phyloP scores from a whole-genome alignment of 2,113 vertebrate genomes.

The Pristiophorus japonicus region DNA sequence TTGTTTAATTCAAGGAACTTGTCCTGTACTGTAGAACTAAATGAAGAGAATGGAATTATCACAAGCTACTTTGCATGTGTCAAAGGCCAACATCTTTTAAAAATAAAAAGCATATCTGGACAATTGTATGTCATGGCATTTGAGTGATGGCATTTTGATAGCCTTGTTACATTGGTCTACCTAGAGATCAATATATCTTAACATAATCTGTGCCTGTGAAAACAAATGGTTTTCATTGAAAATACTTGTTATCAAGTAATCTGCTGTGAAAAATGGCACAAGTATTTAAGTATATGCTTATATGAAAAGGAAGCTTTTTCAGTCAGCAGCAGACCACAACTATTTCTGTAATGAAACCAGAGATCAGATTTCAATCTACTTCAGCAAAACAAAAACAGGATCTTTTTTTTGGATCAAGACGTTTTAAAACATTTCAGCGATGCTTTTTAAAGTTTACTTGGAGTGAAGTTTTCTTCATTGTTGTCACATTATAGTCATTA shows the following conservation, averaged over 20 bases:
- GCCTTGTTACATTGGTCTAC: background rate
- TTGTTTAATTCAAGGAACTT: background rate
- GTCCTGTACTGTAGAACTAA: background rate
- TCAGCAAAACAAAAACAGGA: background rate
- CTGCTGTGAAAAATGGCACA: background rate
- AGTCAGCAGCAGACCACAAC: background rate
- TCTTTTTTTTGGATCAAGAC: background rate
- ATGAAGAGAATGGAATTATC: background rate
- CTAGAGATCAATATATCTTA: slow-evolving; percentile 8
- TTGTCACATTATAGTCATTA: background rate
- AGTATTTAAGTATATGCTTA: background rate
- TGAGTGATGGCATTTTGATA: slow-evolving; percentile 11
- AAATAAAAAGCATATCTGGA: slow-evolving; percentile 3
- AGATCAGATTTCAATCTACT: slow-evolving; percentile 14
- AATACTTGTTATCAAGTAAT: slow-evolving; percentile 10
- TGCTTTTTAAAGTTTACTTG: background rate
- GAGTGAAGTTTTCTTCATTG: background rate
- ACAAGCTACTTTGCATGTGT: background rate
- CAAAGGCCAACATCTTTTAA: background rate
- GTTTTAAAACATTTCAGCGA: background rate
- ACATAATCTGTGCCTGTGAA: background rate
- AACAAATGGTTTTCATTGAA: slow-evolving; percentile 17
- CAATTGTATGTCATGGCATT: background rate
- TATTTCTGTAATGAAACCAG: background rate
- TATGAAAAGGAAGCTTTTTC: background rate